A percentile compares a stretch with the other conserved stretches of the same genome.
Evolutionary conservation across 2,113 vertebrate species (phyloP).

Genomic region (Zosterops pallidus): DNA sequence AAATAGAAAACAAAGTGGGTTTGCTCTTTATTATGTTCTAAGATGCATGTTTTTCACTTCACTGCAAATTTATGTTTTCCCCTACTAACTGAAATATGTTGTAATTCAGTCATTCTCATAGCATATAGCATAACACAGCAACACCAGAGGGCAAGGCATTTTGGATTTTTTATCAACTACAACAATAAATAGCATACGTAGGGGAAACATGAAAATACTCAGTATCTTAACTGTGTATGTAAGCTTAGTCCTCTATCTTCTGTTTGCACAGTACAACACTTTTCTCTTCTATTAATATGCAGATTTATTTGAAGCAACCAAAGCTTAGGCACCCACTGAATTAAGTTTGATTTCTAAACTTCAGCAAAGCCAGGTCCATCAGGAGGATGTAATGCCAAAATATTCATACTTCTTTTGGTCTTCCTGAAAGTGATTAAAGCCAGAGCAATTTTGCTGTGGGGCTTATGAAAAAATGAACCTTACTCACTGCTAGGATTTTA

Average conservation of each 20-base stretch:
- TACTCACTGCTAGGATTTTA: background rate
- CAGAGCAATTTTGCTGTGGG: background rate
- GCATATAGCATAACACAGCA: background rate
- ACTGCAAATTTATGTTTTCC: background rate
- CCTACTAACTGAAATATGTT: background rate
- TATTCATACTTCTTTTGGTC: background rate
- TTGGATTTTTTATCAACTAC: background rate
- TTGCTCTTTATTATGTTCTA: background rate
- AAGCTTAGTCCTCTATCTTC: background rate
- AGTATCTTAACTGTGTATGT: background rate
- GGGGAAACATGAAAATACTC: background rate
- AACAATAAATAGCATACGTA: background rate
- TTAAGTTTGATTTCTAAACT: background rate
- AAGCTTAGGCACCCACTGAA: background rate
- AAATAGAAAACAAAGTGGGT: background rate
- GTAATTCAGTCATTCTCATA: background rate
- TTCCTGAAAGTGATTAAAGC: background rate
- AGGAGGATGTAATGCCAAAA: background rate
- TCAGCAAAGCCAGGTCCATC: background rate
- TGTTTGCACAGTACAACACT: background rate
- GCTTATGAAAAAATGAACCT: background rate
- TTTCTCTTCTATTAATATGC: background rate
- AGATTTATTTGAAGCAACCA: background rate
- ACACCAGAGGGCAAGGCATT: background rate
- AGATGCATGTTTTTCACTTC: background rate